phyloP scores from a whole-genome alignment of 1,140 invertebrate species.

The Oscheius sp. region DNA sequence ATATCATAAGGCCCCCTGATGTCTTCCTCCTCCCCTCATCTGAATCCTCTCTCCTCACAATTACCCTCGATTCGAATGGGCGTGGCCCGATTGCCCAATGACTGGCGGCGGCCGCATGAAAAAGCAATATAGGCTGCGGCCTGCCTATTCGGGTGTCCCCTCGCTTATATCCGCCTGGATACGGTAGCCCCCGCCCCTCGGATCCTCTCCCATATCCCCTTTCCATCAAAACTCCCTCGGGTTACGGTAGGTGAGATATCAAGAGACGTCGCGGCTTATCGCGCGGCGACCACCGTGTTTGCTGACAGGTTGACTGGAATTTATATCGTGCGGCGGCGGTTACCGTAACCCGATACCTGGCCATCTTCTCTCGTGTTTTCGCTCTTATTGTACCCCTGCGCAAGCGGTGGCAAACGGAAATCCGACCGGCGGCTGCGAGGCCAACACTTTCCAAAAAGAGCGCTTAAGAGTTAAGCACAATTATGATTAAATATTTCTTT shows the following conservation, averaged over 20 bases:
- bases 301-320: not conserved
- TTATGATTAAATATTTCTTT: no score
- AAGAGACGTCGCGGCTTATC: not conserved
- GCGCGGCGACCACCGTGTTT: not conserved
- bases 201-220: not conserved
- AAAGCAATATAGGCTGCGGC: not conserved
- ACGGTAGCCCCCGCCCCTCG: not conserved
- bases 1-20: not conserved
- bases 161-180: not conserved
- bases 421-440: no score
- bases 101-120: no score
- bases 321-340: no score
- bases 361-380: no score
- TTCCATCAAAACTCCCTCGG: not conserved
- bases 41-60: not conserved
- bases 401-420: no score
- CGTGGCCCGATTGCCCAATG: no score
- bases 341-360: not conserved
- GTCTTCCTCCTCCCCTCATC: not conserved
- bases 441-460: no score
- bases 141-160: not conserved
- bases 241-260: not conserved
- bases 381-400: no score
- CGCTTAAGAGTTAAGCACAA: no score
- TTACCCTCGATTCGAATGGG: no score